Conservation (phyloP, 2,113 vertebrate species). For the Tupaia chinensis region DNA sequence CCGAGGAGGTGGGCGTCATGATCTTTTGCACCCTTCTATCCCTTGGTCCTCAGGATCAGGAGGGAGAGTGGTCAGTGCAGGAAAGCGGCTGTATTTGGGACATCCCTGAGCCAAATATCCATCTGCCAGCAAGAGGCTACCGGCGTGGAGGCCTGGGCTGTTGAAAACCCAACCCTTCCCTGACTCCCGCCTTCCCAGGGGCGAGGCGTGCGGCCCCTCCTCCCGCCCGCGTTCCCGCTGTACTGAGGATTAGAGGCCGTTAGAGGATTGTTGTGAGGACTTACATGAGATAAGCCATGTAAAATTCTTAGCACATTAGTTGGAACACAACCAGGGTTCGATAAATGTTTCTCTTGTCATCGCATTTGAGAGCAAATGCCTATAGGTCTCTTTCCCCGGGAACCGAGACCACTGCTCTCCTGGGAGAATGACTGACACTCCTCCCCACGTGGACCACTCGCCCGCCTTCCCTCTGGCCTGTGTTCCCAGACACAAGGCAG, state of each 20-base stretch:
- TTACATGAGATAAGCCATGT: background rate
- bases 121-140: too few relatives aligned
- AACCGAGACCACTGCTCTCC: background rate
- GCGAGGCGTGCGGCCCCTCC: background rate
- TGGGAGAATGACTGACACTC: background rate
- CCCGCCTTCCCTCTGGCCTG: background rate
- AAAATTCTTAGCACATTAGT: constrained; percentile 31
- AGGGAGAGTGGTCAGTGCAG: too few relatives aligned
- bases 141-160: background rate
- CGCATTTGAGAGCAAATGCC: constrained; percentile 29
- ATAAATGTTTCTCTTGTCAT: background rate
- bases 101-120: background rate
- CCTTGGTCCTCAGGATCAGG: background rate
- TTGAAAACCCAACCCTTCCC: background rate
- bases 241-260: background rate
- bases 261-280: background rate
- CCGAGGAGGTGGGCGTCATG: accelerated
- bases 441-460: background rate
- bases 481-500: background rate
- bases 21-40: background rate
- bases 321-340: background rate
- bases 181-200: background rate
- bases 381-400: background rate
- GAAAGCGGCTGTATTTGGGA: background rate
- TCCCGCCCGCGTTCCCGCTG: background rate